phyloP scores from a whole-genome alignment of 2,797 vertebrate genomes.

The Syngnathus rostellatus region DNA sequence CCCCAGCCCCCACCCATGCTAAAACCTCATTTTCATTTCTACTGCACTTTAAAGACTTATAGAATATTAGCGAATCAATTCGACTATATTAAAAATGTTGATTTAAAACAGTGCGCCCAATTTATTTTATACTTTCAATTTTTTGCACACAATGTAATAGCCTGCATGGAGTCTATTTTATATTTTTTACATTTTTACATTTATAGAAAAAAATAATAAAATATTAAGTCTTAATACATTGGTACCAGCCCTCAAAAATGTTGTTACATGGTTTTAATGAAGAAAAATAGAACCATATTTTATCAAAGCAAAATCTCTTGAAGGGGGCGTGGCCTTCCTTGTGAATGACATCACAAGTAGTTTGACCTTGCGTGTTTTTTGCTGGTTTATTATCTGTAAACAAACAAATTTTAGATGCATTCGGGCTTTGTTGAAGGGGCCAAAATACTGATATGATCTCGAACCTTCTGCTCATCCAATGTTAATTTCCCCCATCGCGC shows the following conservation, averaged over 20 bases:
- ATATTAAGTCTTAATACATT: too few species aligned
- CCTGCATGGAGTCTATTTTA: neutral
- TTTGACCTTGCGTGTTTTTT: too few species aligned
- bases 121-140: neutral
- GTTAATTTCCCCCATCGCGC: conserved; percentile 15
- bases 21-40: conserved; percentile 10
- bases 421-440: neutral
- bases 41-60: neutral
- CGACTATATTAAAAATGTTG: neutral
- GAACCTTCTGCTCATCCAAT: conserved; percentile 13
- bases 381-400: neutral
- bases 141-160: neutral
- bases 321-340: too few species aligned
- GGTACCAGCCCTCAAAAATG: too few species aligned
- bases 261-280: too few species aligned
- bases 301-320: too few species aligned
- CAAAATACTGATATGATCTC: neutral
- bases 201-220: neutral
- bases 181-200: too few species aligned
- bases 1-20: neutral
- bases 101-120: neutral
- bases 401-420: neutral
- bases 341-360: too few species aligned
- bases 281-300: too few species aligned
- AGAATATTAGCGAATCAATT: neutral